These are phyloP conservation scores for Phalacrocorax pelagicus DNA, from an alignment of 2,113 vertebrate species.

Conservation along the genomic window DNA sequence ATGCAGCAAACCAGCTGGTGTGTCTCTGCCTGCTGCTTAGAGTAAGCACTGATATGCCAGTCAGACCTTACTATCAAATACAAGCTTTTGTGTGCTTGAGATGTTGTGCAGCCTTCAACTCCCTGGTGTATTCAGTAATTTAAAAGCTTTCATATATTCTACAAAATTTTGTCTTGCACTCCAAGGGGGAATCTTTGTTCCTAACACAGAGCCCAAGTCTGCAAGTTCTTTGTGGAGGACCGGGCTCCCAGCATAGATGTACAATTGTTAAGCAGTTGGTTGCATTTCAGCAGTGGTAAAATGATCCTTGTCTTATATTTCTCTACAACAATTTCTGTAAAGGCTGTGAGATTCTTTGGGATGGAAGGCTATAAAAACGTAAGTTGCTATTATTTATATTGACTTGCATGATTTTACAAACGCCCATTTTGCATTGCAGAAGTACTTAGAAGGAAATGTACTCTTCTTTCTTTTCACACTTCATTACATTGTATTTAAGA, in stretches of 20 bases:
- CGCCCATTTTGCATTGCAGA: neutral
- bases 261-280: neutral
- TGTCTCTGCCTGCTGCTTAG: slow-evolving; percentile 8
- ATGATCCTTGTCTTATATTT: neutral
- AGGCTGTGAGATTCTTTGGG: neutral
- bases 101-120: neutral
- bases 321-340: neutral
- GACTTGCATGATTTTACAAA: neutral
- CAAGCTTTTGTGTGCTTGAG: neutral
- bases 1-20: neutral
- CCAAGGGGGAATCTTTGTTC: neutral
- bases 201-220: neutral
- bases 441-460: neutral
- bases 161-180: neutral
- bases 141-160: neutral
- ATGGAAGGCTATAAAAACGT: neutral
- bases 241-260: neutral
- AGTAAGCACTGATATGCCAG: neutral
- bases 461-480: neutral
- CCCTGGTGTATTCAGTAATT: neutral
- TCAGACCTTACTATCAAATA: neutral
- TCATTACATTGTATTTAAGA: neutral
- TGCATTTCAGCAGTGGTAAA: neutral
- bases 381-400: neutral
- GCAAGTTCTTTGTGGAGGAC: neutral